Evolutionary conservation across 2,797 vertebrate genomes (phyloP).

Genomic region (Distichodus sexfasciatus): DNA sequence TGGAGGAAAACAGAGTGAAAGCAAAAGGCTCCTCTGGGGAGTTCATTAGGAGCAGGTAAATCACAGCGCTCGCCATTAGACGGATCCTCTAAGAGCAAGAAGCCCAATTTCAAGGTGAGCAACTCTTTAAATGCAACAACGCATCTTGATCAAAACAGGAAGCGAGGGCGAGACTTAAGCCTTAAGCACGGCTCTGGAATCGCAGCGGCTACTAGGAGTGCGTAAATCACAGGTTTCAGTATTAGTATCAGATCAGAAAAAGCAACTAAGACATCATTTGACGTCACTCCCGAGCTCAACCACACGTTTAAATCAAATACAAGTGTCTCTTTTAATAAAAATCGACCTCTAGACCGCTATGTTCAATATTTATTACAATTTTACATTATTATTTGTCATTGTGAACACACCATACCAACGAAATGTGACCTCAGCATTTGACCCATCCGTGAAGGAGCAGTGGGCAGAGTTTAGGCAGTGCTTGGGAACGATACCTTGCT

Average conservation of each 20-base stretch:
- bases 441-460: too few relatives aligned
- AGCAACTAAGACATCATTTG: too few relatives aligned
- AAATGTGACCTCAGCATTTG: too few relatives aligned
- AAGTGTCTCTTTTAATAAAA: too few relatives aligned
- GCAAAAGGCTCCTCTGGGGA: conserved; percentile 42
- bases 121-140: conserved; percentile 31
- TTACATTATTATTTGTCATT: too few relatives aligned
- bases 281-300: too few relatives aligned
- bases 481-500: too few relatives aligned
- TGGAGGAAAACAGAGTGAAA: conserved; percentile 46
- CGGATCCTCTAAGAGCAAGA: conserved; percentile 37
- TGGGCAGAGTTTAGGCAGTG: too few relatives aligned
- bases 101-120: conserved; percentile 39
- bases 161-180: neutral
- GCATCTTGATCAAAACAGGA: conserved; percentile 13
- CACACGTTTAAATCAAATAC: too few relatives aligned
- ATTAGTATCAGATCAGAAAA: conserved; percentile 11
- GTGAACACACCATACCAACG: too few relatives aligned
- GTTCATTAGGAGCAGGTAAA: conserved; percentile 51
- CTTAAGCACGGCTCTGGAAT: neutral
- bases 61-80: conserved; percentile 39
- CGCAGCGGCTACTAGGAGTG: neutral
- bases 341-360: too few relatives aligned
- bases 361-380: too few relatives aligned
- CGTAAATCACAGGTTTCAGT: neutral